Base-by-base conservation (phyloP, 2,113 vertebrate genomes). In the human region DNA sequence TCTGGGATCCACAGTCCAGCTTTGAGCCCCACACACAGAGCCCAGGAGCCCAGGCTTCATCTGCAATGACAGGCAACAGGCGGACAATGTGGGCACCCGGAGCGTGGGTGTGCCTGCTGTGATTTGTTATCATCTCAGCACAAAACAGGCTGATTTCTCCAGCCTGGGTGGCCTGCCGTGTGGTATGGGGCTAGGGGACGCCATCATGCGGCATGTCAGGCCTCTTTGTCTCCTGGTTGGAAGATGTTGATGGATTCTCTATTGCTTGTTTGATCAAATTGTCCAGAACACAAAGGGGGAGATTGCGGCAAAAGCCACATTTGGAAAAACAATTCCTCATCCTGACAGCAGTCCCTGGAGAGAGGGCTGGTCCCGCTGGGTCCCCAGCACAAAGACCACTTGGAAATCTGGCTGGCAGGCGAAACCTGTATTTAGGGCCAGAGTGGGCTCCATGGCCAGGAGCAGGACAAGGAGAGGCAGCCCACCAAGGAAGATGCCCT, bases 151-250 rank as follows among this genome's bases (percentile, higher is more conserved):
- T 0, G 35, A 23, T 23, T 68, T 55, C 80, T 57, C 17, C 8
- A 25, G 72, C 1, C 50, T 8, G 45, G 45, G 48, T 7, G n/a
- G 57, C 64, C 45, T 5, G 57, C 64, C 0, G 12, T 27, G 27
- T 64, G 61, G 3, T 5, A 9, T 9, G 22, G 18, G 17, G 30
- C 0, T 11, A 16, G 27, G 52, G 16, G 6, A 32, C 22, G 0
- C 25, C 0, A 3, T 22, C 7, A 0, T 13, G 1, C 0, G 1
- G 64, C 20, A 10, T 5, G 8, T 6, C 10, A 5, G 4, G 45
- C 23, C 90, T 82, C 90, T 86, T 50, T 30, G n/a, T 86, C 64
- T 80, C 45, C 14, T 0, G 30, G 32, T 8, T 10, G 55, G 70
- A 20, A 32, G 68, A n/a, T 1, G 1, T 6, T 22, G 79, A 48